phyloP scores from a whole-genome alignment of 2,888 invertebrate genomes.

The Slavum lentiscoides region DNA sequence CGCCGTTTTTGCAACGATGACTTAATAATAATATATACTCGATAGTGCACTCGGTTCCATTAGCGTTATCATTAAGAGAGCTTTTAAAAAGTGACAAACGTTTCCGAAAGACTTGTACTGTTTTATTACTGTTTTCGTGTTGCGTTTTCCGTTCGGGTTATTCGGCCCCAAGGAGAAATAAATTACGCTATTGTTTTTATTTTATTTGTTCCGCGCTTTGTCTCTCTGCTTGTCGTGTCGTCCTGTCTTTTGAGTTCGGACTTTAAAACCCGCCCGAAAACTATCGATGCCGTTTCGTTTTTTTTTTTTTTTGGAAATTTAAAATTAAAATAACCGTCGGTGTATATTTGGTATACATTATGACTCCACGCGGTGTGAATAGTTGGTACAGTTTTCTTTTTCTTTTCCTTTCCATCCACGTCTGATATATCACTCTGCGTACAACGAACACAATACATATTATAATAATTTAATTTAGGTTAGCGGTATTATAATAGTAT shows the following conservation, averaged over 20 bases:
- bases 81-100: constrained; percentile 41
- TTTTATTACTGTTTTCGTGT: constrained; percentile 49
- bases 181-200: constrained; percentile 43
- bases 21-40: not conserved
- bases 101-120: constrained; percentile 38
- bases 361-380: not conserved
- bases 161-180: constrained; percentile 45
- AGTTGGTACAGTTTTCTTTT: not conserved
- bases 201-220: constrained; percentile 7
- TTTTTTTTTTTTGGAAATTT: constrained; percentile 14
- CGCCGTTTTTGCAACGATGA: not conserved
- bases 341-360: not conserved
- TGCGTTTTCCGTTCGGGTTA: constrained; percentile 30
- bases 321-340: not conserved
- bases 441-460: not conserved
- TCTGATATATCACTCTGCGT: not conserved
- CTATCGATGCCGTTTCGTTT: constrained; percentile 5
- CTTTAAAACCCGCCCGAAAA: constrained; percentile 3
- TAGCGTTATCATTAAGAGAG: constrained; percentile 34
- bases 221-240: not conserved
- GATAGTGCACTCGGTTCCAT: constrained; percentile 2
- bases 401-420: not conserved
- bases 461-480: constrained; percentile 10
- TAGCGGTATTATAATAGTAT: not conserved
- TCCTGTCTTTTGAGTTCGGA: not conserved